Base-by-base conservation (phyloP, 2,888 invertebrate genomes). In the Nemurella pictetii region DNA sequence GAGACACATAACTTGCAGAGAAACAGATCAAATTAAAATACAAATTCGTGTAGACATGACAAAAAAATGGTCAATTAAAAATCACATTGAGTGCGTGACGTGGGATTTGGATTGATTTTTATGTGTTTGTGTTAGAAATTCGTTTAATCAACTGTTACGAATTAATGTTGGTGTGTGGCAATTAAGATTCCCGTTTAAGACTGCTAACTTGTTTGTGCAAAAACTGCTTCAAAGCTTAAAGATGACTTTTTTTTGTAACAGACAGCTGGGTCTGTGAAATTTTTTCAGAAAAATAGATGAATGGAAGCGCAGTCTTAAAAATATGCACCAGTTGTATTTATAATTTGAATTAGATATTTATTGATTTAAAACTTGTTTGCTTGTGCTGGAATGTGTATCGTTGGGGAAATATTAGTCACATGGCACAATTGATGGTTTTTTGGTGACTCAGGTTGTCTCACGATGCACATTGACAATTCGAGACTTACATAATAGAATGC, bases 401-500 rank as follows among this genome's bases (percentile, higher is more conserved):
- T 55, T 55, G 55, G 55, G 35, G 55, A 55, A 55, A 12, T 75
- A 28, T 75, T 75, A 75, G 75, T 75, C 75, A 75, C 75, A 75
- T 75, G 75, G 75, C 75, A 28, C 75, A 75, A 75, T 27, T 75
- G 26, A 15, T 78, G 78, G 30, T 78, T 78, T 27, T 78, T 78
- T 28, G 78, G n/a, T 28, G 78, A 28, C 30, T 78, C 30, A n/a
- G 75, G 78, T 55, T 55, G 55, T 30, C 78, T 29, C 78, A 78
- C 30, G 78, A 78, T 78, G 78, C 55, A 82, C 82, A 82, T 29
- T 55, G 55, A 82, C 35, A 81, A 81, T 28, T 12, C 36, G 55
- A 81, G 55, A 82, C 82, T 82, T 82, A 87, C 86, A 86, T 85
- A 85, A 86, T 84, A 84, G 86, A 86, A 84, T 87, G 87, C 84